Evolutionary conservation across 2,113 vertebrate species (phyloP).

Genomic region (Polyodon spathula): DNA sequence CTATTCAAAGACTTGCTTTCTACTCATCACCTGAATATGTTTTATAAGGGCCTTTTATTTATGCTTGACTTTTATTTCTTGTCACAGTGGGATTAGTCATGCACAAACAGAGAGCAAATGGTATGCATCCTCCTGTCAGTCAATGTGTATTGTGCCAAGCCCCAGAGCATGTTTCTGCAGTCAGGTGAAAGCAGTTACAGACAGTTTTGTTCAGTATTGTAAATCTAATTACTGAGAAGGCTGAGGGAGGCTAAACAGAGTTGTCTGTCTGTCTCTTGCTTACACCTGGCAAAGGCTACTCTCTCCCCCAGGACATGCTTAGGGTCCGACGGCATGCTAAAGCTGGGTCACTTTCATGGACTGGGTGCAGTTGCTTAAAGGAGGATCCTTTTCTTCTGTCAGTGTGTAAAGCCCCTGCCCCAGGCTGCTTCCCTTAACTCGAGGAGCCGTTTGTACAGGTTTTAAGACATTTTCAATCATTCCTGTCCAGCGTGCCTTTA

Average conservation of each 20-base stretch:
- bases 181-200: slow-evolving; percentile 9
- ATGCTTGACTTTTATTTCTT: slow-evolving; percentile 9
- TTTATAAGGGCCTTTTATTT: slow-evolving; percentile 18
- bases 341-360: slow-evolving; percentile 9
- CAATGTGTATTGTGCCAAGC: slow-evolving; percentile 10
- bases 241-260: slow-evolving; percentile 2
- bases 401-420: rapidly evolving
- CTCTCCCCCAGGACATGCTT: slow-evolving; percentile 2
- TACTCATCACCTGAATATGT: neutral
- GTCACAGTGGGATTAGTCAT: neutral
- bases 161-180: slow-evolving; percentile 1
- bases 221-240: neutral
- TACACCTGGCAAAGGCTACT: slow-evolving; percentile 1
- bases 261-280: slow-evolving; percentile 1
- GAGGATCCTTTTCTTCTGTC: slow-evolving; percentile 7
- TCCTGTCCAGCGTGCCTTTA: neutral
- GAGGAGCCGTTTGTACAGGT: slow-evolving; percentile 13
- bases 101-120: slow-evolving; percentile 5
- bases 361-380: neutral
- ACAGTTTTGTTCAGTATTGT: slow-evolving; percentile 6
- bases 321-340: neutral
- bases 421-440: neutral
- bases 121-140: slow-evolving; percentile 10
- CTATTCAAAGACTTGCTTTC: slow-evolving; percentile 13
- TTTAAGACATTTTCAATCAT: slow-evolving; percentile 13